phyloP scores from a whole-genome alignment of 1,140 invertebrate species.

The Tribolium madens region DNA sequence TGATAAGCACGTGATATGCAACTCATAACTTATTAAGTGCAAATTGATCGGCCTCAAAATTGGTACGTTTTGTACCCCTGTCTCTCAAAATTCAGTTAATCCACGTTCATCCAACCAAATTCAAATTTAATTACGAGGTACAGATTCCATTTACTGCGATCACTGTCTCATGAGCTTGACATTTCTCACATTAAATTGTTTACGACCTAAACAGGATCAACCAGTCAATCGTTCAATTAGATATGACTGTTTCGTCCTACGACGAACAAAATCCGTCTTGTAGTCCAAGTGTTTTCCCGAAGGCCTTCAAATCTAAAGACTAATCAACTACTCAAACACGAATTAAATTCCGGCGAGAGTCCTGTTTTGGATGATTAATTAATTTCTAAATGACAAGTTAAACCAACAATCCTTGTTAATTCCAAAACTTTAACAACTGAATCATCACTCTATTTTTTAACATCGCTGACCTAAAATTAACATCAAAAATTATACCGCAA shows the following conservation, averaged over 20 bases:
- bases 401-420: slow-evolving; percentile 9
- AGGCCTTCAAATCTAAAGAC: not conserved
- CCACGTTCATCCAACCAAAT: slow-evolving; percentile 5
- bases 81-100: not conserved
- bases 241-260: not conserved
- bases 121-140: slow-evolving; percentile 24
- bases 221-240: slow-evolving; percentile 14
- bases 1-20: not conserved
- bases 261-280: not conserved
- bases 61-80: not conserved
- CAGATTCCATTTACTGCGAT: slow-evolving; percentile 18
- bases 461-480: no score
- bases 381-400: slow-evolving; percentile 13
- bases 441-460: not conserved
- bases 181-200: slow-evolving; percentile 6
- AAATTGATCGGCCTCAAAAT: not conserved
- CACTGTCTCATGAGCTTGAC: not conserved
- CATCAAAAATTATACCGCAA: no score
- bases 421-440: not conserved
- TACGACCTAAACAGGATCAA: not conserved
- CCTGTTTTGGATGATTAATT: slow-evolving; percentile 16
- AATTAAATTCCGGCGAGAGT: slow-evolving; percentile 10
- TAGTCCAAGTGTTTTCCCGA: not conserved
- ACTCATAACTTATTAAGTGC: not conserved
- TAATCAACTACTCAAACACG: slow-evolving; percentile 15